Evolutionary conservation across 2,797 vertebrate genomes (phyloP), one percentile per base, ranked within the genome.

Genomic region (Hyperoplus immaculatus): DNA sequence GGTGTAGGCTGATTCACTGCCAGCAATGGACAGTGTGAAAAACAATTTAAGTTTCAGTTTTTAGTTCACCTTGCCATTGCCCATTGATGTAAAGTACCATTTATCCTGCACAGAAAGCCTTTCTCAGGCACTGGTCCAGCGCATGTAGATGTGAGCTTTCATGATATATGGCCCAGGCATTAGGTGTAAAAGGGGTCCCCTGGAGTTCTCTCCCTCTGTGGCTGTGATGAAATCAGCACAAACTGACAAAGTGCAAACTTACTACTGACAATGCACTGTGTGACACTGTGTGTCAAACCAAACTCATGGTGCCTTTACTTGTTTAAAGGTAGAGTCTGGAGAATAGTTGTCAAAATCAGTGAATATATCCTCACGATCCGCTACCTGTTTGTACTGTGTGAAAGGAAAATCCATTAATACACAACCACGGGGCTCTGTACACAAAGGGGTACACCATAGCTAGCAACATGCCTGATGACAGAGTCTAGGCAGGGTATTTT

Each of bases 181-280:
- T 87, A 87, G 80, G 77, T 90, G 82, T 89, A 84, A 86, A 88
- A 89, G 80, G 69, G 85, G 74, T 85, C 81, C 88, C 54, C 64
- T 86, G 54, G 70, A 66, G 87, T 86, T 88, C 53, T 86, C 72
- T 85, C 81, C 75, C 76, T 83, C 63, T 64, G 75, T 72, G 80
- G 46, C 78, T 65, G 81, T 81, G 82, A 83, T 87, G 77, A 89
- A 89, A 90, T 89, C 84, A 75, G 78, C 80, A 77, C 63, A 83
- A 83, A 77, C 69, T 85, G 84, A 90, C 80, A 74, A 84, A 91
- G 76, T 85, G 77, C 87, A 91, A 89, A 90, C 69, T 29, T 29
- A 29, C 29, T 81, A 80, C 76, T 80, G 83, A 81, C 77, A 81
- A 51, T 71, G 61, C 75, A 82, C 81, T 66, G 54, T n/a, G n/a